These are phyloP conservation scores for Tapirus indicus DNA, from an alignment of 2,797 vertebrate genomes.

Conservation along the genomic window DNA sequence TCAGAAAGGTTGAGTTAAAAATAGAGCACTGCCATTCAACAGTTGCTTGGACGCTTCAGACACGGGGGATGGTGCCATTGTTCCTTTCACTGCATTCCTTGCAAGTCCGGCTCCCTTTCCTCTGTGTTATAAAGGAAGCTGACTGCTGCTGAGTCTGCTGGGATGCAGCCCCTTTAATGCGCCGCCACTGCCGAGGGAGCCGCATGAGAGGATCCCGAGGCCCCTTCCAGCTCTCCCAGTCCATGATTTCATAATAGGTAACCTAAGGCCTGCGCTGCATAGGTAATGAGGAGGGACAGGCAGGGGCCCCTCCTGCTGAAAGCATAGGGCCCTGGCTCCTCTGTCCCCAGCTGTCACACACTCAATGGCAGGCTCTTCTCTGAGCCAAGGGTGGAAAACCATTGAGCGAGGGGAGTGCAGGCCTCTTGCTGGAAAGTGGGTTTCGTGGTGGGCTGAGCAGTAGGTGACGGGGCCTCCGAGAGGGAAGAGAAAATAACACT, in stretches of 20 bases:
- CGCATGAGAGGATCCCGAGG: not conserved
- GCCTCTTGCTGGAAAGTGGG: not conserved
- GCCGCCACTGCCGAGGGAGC: not conserved
- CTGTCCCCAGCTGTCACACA: slow-evolving; percentile 19
- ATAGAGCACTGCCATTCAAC: slow-evolving; percentile 13
- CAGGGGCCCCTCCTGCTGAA: not conserved
- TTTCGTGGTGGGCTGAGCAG: not conserved
- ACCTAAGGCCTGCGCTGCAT: slow-evolving; percentile 32
- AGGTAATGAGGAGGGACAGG: slow-evolving; percentile 38
- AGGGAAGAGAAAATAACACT: not conserved
- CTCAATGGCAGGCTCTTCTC: not conserved
- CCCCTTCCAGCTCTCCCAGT: not conserved
- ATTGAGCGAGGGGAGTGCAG: not conserved
- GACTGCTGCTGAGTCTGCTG: not conserved
- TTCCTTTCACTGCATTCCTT: slow-evolving; percentile 39
- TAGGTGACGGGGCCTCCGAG: not conserved
- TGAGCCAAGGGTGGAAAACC: not conserved
- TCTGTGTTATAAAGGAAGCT: not conserved
- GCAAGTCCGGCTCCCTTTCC: not conserved
- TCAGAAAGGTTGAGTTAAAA: slow-evolving; percentile 56
- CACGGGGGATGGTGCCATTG: not conserved
- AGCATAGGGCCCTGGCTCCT: not conserved
- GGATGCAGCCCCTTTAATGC: slow-evolving; percentile 19
- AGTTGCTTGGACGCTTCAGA: not conserved
- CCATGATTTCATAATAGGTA: slow-evolving; percentile 31